Evolutionary conservation across 2,113 vertebrate species (phyloP), one percentile per base, ranked within the genome.

Genomic region (Platysternon megacephalum): DNA sequence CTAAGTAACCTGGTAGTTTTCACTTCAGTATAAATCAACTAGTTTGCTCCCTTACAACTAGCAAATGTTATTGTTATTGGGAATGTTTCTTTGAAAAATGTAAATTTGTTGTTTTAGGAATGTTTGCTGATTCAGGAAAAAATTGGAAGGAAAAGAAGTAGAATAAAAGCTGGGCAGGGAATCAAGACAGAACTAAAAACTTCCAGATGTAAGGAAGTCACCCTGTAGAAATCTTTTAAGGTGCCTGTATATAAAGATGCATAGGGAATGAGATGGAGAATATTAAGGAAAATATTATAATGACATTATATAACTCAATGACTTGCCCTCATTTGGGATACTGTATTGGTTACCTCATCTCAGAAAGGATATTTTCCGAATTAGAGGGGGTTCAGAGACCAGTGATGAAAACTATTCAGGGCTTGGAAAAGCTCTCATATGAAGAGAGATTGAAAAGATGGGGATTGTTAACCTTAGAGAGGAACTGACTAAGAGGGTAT

Each of bases 81-180:
- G 88, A 56, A 93, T 51, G 48, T 17, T 91, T 91, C 24, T 82
- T 91, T 86, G 68, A 21, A 81, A 94, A 84, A 4, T 79, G 35
- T 56, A 79, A 79, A 44, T 19, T 87, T 87, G 11, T 29, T 92
- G 56, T 82, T 42, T 82, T 79, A 91, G 84, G 51, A 2, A 0
- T 85, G 22, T 10, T 89, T 93, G 95, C 61, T 91, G 88, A 87
- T 90, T 92, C 58, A 96, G 19, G 82, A 21, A 22, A 48, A 65
- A 87, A 94, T 21, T 68, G 35, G 39, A 58, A 74, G 3, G 35
- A 91, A 56, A 88, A 95, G 92, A 12, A 65, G 86, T 86, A 72
- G 5, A 74, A 76, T 76, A 26, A 76, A 44, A 76, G 22, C 39
- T 24, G 39, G 42, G 12, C 72, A 46, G 42, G 72, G 42, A 44